Conservation (phyloP, 2,113 vertebrate genomes). For the Pionites leucogaster region DNA sequence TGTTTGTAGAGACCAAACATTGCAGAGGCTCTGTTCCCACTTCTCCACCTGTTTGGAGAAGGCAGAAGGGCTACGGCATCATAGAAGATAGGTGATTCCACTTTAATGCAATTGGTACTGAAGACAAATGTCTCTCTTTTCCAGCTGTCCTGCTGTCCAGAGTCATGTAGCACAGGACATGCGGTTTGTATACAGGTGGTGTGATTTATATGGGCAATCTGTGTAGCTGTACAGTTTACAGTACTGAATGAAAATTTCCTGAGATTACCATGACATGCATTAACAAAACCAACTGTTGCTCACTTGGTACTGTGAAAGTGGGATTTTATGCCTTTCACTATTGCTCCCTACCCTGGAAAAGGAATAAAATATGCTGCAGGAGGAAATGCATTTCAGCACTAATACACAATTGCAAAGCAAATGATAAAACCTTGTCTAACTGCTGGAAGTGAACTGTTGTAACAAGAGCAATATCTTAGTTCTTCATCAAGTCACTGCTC, state of each 20-base stretch:
- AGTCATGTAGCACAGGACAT: accelerated
- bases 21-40: neutral
- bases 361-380: neutral
- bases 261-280: neutral
- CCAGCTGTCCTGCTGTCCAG: neutral
- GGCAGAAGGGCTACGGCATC: neutral
- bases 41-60: neutral
- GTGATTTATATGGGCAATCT: neutral
- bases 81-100: neutral
- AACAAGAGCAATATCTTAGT: neutral
- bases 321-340: neutral
- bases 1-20: neutral
- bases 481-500: neutral
- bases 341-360: neutral
- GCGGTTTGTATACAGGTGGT: neutral
- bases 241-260: neutral
- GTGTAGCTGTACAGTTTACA: neutral
- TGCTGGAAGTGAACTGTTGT: neutral
- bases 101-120: neutral
- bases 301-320: neutral
- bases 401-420: neutral
- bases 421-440: accelerated
- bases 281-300: neutral
- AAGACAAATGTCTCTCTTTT: neutral
- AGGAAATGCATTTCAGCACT: neutral